phyloP scores from a whole-genome alignment of 92 coral and sea anemone genomes.

The Porites divaricata region DNA sequence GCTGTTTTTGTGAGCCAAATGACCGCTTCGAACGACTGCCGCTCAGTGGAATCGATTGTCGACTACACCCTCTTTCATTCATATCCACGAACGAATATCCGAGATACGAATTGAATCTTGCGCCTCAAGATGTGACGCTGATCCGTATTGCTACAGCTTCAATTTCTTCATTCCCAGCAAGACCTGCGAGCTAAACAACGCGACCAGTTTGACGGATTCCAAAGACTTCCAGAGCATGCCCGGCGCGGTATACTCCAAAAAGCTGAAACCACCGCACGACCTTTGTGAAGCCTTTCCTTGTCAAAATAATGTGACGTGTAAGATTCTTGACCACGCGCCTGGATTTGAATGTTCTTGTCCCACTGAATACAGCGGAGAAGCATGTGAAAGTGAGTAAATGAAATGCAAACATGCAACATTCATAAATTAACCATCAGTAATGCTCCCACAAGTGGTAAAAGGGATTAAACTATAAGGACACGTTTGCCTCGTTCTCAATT shows the following conservation, averaged over 20 bases:
- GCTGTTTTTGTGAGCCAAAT: neutral
- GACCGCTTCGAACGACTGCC: neutral
- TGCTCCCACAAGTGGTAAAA: too few relatives aligned
- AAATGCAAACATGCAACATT: neutral
- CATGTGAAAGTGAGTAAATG: slow-evolving; percentile 22
- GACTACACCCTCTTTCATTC: neutral
- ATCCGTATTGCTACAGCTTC: slow-evolving; percentile 29
- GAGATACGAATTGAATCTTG: slow-evolving; percentile 19
- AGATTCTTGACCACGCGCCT: neutral
- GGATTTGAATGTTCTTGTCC: slow-evolving; percentile 25
- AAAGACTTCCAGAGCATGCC: neutral
- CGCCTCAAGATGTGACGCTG: slow-evolving; percentile 19
- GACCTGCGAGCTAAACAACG: slow-evolving; percentile 31
- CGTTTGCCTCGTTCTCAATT: too few relatives aligned
- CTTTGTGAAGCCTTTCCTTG: slow-evolving; percentile 17
- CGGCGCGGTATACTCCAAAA: slow-evolving; percentile 9
- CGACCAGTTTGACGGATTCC: slow-evolving; percentile 8
- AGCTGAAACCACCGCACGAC: neutral
- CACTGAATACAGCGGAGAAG: slow-evolving; percentile 7
- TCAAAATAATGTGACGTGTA: slow-evolving; percentile 12
- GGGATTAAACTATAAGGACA: too few relatives aligned
- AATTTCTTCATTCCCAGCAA: slow-evolving; percentile 6
- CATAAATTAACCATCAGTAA: neutral
- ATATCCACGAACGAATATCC: slow-evolving; percentile 11
- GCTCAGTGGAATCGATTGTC: neutral